These are phyloP conservation scores for Gordius sp. DNA, from an alignment of 2,888 invertebrate genomes.

Conservation along the genomic window DNA sequence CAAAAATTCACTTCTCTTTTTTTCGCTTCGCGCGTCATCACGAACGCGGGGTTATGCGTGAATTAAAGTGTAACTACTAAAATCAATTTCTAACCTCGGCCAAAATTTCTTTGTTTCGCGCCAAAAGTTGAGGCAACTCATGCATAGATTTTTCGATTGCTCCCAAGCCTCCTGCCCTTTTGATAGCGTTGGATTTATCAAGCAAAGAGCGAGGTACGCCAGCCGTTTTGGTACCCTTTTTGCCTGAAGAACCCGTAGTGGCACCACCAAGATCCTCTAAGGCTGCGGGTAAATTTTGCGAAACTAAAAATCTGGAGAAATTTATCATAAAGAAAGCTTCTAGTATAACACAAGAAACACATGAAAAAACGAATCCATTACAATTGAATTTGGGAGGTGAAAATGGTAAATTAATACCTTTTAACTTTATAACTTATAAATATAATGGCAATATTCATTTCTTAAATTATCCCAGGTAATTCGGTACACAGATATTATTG, in stretches of 20 bases:
- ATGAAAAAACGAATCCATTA: conserved; percentile 18
- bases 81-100: conserved; percentile 62
- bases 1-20: too few relatives aligned
- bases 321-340: too few relatives aligned
- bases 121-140: conserved; percentile 63
- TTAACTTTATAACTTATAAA: too few relatives aligned
- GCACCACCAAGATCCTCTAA: conserved; percentile 42
- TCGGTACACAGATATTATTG: too few relatives aligned
- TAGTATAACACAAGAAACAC: too few relatives aligned
- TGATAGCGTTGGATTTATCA: conserved; percentile 53
- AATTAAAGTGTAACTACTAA: too few relatives aligned
- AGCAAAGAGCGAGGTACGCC: conserved; percentile 60
- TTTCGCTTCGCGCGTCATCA: too few relatives aligned
- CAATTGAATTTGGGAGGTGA: neutral
- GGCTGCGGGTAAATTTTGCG: conserved; percentile 82
- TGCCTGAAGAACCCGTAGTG: neutral
- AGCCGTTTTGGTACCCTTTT: conserved; percentile 26
- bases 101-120: conserved; percentile 70
- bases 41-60: too few relatives aligned
- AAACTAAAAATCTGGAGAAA: conserved; percentile 52
- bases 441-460: too few relatives aligned
- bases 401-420: too few relatives aligned
- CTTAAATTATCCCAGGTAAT: too few relatives aligned
- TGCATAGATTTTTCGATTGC: conserved; percentile 39
- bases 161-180: conserved; percentile 47